Evolutionary conservation across 2,797 vertebrate species (phyloP).

Genomic region (Manis pentadactyla): DNA sequence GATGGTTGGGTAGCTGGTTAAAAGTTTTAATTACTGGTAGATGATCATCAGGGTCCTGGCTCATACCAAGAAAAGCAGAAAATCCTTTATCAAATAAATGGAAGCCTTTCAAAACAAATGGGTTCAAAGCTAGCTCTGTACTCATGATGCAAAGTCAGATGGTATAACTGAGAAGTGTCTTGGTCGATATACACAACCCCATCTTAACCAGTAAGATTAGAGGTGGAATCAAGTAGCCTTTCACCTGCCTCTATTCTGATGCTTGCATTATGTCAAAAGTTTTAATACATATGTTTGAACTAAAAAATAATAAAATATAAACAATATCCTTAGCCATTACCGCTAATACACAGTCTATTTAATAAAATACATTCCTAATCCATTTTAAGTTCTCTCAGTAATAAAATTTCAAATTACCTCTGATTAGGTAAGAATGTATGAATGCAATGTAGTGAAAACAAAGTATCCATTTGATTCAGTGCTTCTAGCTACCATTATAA

Average conservation of each 20-base stretch:
- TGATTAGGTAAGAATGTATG: neutral
- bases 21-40: constrained; percentile 78
- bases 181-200: neutral
- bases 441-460: neutral
- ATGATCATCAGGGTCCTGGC: constrained; percentile 65
- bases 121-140: constrained; percentile 11
- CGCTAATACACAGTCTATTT: neutral
- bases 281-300: neutral
- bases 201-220: neutral
- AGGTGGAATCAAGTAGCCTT: neutral
- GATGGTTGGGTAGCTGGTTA: constrained; percentile 73
- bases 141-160: neutral
- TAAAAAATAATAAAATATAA: constrained; percentile 45
- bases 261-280: neutral
- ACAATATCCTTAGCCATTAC: neutral
- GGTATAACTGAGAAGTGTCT: neutral
- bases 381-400: constrained; percentile 12
- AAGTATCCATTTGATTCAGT: neutral
- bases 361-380: neutral
- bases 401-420: constrained; percentile 29
- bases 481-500: neutral
- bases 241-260: neutral
- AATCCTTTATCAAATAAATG: constrained; percentile 78
- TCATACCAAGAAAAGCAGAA: constrained; percentile 67
- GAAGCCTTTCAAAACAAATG: constrained; percentile 65